These are phyloP conservation scores for Dicaeum eximium DNA, from an alignment of 2,113 vertebrate species.

Conservation along the genomic window DNA sequence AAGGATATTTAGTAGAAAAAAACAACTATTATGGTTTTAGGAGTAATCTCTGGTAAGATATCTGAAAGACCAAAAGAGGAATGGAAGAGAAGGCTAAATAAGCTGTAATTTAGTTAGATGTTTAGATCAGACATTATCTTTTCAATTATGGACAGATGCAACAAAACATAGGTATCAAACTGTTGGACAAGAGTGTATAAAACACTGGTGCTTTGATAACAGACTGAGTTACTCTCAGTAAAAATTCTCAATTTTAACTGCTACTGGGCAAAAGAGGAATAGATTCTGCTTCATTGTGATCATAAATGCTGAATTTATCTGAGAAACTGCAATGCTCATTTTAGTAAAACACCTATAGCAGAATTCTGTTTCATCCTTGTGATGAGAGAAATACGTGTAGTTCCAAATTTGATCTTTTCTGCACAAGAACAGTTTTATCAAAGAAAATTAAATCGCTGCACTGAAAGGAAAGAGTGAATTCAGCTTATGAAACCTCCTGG, in stretches of 20 bases:
- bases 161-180: background rate
- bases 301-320: background rate
- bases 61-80: background rate
- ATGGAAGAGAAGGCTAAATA: background rate
- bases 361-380: background rate
- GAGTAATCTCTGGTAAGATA: background rate
- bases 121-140: background rate
- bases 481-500: background rate
- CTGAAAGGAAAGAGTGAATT: background rate
- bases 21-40: background rate
- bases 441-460: background rate
- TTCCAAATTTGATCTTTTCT: background rate
- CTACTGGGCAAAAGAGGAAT: background rate
- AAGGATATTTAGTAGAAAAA: background rate
- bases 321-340: background rate
- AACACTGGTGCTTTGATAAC: background rate
- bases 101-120: background rate
- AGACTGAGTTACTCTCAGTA: background rate
- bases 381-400: background rate
- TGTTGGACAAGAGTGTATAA: background rate
- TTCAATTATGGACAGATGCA: background rate
- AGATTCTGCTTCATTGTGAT: background rate
- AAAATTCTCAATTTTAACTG: background rate
- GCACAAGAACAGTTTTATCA: background rate
- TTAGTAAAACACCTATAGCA: background rate